Evolutionary conservation across 1,140 invertebrate genomes (phyloP).

Genomic region (Cardiocondyla obscurior): DNA sequence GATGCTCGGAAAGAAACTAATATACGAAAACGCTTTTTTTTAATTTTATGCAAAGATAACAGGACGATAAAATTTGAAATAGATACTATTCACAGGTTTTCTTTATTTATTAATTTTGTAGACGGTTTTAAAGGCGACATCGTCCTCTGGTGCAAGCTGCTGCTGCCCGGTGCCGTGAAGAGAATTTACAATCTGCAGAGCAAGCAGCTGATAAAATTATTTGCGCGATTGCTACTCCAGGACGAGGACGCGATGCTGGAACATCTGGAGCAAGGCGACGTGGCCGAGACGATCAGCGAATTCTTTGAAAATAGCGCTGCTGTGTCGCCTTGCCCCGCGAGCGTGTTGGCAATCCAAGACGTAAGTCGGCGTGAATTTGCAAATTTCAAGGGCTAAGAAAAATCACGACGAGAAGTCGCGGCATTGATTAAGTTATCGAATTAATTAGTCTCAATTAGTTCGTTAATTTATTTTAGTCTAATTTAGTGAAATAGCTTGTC

Average conservation of each 20-base stretch:
- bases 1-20: no score
- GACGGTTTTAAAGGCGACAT: constrained; percentile 91
- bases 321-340: constrained; percentile 87
- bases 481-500: not conserved
- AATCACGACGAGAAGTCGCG: not conserved
- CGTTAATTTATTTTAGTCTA: not conserved
- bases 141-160: constrained; percentile 91
- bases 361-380: constrained; percentile 74
- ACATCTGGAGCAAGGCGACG: constrained; percentile 94
- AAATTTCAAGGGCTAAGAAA: not conserved
- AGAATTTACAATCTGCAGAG: constrained; percentile 96
- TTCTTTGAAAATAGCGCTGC: constrained; percentile 90
- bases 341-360: constrained; percentile 90
- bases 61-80: not conserved
- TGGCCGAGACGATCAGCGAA: constrained; percentile 93
- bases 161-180: constrained; percentile 92
- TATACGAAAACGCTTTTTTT: no score
- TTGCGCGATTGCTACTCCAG: constrained; percentile 90
- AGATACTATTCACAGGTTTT: not conserved
- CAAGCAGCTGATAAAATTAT: constrained; percentile 95
- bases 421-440: not conserved
- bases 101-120: constrained; percentile 57
- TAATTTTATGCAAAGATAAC: not conserved
- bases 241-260: constrained; percentile 93
- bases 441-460: not conserved